phyloP scores from a whole-genome alignment of 2,888 invertebrate genomes.

The Thera obeliscata region DNA sequence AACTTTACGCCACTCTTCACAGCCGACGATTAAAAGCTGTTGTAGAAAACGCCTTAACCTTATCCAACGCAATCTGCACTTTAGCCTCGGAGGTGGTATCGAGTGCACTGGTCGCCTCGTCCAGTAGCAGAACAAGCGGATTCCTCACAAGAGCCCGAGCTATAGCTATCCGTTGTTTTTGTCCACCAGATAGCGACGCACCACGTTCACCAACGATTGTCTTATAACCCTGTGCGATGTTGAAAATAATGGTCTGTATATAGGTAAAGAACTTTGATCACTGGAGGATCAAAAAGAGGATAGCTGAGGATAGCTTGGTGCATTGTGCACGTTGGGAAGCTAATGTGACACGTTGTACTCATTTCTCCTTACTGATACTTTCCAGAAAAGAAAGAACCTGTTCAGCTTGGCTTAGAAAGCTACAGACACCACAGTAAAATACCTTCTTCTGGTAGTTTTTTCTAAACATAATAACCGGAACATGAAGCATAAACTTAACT shows the following conservation, averaged over 20 bases:
- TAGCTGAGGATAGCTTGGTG: no score
- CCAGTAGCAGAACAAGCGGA: conserved; percentile 84
- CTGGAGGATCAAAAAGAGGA: no score
- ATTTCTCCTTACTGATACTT: no score
- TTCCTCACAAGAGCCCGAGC: conserved; percentile 86
- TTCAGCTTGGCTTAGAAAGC: no score
- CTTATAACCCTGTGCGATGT: conserved; percentile 86
- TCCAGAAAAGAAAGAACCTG: no score
- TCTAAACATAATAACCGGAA: neutral
- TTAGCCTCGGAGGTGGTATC: conserved; percentile 86
- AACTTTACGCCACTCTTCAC: neutral
- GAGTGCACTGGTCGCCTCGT: conserved; percentile 87
- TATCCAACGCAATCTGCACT: conserved; percentile 55
- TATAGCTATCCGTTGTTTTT: conserved; percentile 88
- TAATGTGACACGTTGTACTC: no score
- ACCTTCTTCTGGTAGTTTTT: no score
- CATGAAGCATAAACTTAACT: neutral
- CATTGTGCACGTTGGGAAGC: neutral
- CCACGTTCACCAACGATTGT: conserved; percentile 70
- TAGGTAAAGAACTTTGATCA: no score
- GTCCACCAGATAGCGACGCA: conserved; percentile 87
- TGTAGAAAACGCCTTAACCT: conserved; percentile 38
- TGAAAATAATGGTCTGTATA: conserved; percentile 5
- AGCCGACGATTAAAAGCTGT: neutral
- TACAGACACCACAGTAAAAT: neutral